Conservation (phyloP, 2,797 vertebrate species). For the Pogoniulus pusillus region DNA sequence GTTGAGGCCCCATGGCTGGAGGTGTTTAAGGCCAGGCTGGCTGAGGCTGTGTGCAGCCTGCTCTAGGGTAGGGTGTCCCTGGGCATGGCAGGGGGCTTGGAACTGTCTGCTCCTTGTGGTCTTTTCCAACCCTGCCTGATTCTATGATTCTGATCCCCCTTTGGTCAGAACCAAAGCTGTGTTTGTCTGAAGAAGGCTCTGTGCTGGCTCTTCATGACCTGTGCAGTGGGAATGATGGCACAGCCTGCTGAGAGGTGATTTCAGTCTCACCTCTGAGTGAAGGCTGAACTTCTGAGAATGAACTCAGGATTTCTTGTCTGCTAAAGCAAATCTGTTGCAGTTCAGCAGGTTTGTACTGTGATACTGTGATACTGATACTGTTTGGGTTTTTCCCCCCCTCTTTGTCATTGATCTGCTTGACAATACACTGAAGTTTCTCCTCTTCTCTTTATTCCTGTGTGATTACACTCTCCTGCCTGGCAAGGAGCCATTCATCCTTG, state of each 20-base stretch:
- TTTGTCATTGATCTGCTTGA: background rate
- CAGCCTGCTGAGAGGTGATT: background rate
- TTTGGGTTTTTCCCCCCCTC: too few species aligned
- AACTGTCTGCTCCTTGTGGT: too few species aligned
- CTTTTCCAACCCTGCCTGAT: too few species aligned
- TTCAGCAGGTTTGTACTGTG: background rate
- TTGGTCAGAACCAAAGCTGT: rapidly evolving
- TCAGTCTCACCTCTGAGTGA: background rate
- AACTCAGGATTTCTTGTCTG: background rate
- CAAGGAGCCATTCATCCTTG: background rate
- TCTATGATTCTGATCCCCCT: background rate
- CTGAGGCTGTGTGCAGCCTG: too few species aligned
- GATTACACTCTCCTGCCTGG: background rate
- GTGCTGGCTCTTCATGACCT: background rate
- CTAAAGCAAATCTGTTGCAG: background rate
- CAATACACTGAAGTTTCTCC: background rate
- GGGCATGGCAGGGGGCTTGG: too few species aligned
- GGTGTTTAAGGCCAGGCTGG: too few species aligned
- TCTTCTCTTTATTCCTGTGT: background rate
- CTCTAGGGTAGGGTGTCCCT: too few species aligned
- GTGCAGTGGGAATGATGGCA: background rate
- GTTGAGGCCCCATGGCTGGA: too few species aligned
- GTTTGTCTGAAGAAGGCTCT: background rate
- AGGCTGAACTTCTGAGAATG: too few species aligned
- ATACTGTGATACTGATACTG: too few species aligned